These are phyloP conservation scores for Syritta pipiens DNA, from an alignment of 2,888 invertebrate genomes.

Conservation along the genomic window DNA sequence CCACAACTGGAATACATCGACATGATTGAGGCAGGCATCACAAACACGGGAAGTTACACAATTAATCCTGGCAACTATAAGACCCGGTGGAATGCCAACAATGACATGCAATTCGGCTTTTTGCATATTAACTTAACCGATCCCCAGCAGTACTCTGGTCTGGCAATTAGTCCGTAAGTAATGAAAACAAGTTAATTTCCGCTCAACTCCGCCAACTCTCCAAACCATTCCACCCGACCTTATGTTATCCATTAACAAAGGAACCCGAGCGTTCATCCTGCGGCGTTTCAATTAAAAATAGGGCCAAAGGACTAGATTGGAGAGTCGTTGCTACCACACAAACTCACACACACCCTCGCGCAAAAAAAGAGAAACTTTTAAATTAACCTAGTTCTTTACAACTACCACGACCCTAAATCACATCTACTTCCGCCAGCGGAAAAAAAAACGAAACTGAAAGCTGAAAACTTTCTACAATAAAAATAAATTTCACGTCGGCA, in stretches of 20 bases:
- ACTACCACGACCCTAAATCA: background rate
- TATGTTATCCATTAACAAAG: background rate
- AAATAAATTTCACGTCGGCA: background rate
- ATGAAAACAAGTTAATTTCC: constrained; percentile 26
- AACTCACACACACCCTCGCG: no score
- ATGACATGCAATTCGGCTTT: constrained; percentile 92
- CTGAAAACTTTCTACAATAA: background rate
- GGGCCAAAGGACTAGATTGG: background rate
- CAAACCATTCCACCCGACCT: no score
- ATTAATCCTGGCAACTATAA: constrained; percentile 88
- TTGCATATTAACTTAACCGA: constrained; percentile 92
- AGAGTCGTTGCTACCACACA: no score
- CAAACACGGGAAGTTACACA: constrained; percentile 86
- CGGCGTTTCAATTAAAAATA: background rate
- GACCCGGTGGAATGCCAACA: constrained; percentile 84
- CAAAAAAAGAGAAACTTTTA: background rate
- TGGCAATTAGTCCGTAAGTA: constrained; percentile 88
- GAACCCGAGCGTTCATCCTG: background rate
- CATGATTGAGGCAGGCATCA: constrained; percentile 83
- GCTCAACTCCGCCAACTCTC: no score
- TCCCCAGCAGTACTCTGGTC: constrained; percentile 84
- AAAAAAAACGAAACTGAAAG: background rate
- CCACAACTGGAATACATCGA: constrained; percentile 92
- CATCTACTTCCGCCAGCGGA: background rate
- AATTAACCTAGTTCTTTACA: constrained; percentile 18